These are phyloP conservation scores for Serilophus lunatus DNA, from an alignment of 2,113 vertebrate genomes.

Conservation along the genomic window DNA sequence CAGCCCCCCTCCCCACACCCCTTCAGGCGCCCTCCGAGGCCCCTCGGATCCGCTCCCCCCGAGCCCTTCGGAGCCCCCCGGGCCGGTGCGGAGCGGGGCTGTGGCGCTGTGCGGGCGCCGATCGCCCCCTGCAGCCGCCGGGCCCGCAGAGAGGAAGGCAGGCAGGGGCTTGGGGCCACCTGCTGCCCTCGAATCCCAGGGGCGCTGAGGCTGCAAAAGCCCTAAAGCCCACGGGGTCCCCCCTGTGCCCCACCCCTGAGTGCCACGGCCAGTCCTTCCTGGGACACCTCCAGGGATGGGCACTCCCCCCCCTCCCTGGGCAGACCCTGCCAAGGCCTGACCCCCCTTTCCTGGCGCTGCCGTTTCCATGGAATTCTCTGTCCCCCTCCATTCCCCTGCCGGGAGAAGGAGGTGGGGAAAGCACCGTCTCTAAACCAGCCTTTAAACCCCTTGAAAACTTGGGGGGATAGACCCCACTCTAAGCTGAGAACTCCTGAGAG, in stretches of 20 bases:
- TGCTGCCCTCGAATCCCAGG: neutral
- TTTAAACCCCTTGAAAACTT: neutral
- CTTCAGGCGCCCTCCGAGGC: too few relatives aligned
- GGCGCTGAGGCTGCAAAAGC: fast-evolving
- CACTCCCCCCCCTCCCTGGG: neutral
- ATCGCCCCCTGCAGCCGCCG: slow-evolving; percentile 9
- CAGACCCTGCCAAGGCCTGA: neutral
- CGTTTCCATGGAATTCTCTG: neutral
- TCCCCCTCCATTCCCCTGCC: fast-evolving
- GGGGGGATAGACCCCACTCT: too few relatives aligned
- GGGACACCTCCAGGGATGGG: neutral
- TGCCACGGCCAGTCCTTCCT: neutral
- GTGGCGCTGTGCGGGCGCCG: neutral
- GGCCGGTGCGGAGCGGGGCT: neutral
- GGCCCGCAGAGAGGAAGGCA: neutral
- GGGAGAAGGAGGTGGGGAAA: too few relatives aligned
- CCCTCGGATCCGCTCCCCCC: too few relatives aligned
- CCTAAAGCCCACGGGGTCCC: fast-evolving
- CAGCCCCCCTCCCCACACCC: too few relatives aligned
- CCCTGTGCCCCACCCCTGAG: neutral
- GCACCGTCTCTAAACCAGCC: fast-evolving
- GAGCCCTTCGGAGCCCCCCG: too few relatives aligned
- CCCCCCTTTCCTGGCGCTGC: neutral
- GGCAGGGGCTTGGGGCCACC: neutral
- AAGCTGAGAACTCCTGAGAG: neutral